Evolutionary conservation across 2,888 invertebrate genomes (phyloP).

Genomic region (Eledona agricola): DNA sequence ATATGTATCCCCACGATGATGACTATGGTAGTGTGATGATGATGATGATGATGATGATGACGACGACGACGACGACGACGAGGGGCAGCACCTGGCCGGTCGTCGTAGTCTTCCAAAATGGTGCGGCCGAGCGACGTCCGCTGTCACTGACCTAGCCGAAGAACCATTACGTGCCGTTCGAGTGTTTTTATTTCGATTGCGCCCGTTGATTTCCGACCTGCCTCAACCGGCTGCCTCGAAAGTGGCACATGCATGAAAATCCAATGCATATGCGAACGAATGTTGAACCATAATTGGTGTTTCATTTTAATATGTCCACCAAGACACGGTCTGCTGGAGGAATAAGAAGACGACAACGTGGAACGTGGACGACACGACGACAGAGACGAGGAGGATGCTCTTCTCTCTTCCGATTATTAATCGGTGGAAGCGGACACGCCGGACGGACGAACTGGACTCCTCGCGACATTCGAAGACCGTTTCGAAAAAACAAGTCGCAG

Average conservation of each 20-base stretch:
- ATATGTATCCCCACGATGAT: too few species aligned
- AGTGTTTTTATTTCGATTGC: slow-evolving; percentile 55
- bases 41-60: too few species aligned
- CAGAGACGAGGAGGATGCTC: too few species aligned
- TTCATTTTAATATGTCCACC: slow-evolving; percentile 56
- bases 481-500: slow-evolving; percentile 20
- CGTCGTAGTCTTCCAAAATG: slow-evolving; percentile 1
- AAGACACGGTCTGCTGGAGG: slow-evolving; percentile 57
- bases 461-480: slow-evolving; percentile 20
- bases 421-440: slow-evolving; percentile 2
- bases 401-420: slow-evolving; percentile 22
- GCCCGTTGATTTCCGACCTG: slow-evolving; percentile 57
- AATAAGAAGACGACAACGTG: too few species aligned
- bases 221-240: slow-evolving; percentile 52
- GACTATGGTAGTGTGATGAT: too few species aligned
- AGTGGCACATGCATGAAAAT: slow-evolving; percentile 59
- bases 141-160: slow-evolving; percentile 50
- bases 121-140: slow-evolving; percentile 36
- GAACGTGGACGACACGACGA: too few species aligned
- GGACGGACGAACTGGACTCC: slow-evolving; percentile 7
- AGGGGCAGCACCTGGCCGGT: background rate
- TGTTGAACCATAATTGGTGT: slow-evolving; percentile 56
- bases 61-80: background rate
- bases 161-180: slow-evolving; percentile 54
- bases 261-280: slow-evolving; percentile 55